Conservation (phyloP, 2,888 invertebrate genomes). For the Ommatoiulus sabulosus region DNA sequence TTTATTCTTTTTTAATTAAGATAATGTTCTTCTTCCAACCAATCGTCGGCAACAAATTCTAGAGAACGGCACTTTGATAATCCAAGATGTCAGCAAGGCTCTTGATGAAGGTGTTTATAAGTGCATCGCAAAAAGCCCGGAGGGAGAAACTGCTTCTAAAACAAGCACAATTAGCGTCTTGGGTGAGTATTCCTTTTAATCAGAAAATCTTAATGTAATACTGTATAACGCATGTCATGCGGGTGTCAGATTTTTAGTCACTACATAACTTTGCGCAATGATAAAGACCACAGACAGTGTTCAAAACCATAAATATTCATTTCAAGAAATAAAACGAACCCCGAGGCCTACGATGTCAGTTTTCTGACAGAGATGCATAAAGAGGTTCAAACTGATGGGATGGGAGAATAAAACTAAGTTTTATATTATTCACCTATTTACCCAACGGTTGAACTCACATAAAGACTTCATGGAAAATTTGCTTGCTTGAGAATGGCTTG, state of each 20-base stretch:
- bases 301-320: not conserved
- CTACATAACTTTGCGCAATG: too few relatives aligned
- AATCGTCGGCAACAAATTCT: constrained; percentile 68
- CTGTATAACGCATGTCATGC: not conserved
- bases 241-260: not conserved
- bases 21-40: constrained; percentile 65
- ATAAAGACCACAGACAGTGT: not conserved
- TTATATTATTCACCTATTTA: too few relatives aligned
- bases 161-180: constrained; percentile 66
- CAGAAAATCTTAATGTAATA: not conserved
- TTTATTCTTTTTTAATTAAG: constrained; percentile 61
- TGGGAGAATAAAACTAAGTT: too few relatives aligned
- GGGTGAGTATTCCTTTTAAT: constrained; percentile 63
- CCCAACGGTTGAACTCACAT: too few relatives aligned
- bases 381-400: not conserved
- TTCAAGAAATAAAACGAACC: not conserved
- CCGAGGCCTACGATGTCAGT: not conserved
- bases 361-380: not conserved
- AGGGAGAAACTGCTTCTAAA: constrained; percentile 65
- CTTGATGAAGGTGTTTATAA: constrained; percentile 67
- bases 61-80: constrained; percentile 66
- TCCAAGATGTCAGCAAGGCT: constrained; percentile 66
- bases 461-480: too few relatives aligned
- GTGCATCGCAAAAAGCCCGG: constrained; percentile 66
- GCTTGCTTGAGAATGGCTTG: too few relatives aligned